These are phyloP conservation scores for Orthonyx spaldingii DNA, from an alignment of 2,113 vertebrate genomes.

Conservation along the genomic window DNA sequence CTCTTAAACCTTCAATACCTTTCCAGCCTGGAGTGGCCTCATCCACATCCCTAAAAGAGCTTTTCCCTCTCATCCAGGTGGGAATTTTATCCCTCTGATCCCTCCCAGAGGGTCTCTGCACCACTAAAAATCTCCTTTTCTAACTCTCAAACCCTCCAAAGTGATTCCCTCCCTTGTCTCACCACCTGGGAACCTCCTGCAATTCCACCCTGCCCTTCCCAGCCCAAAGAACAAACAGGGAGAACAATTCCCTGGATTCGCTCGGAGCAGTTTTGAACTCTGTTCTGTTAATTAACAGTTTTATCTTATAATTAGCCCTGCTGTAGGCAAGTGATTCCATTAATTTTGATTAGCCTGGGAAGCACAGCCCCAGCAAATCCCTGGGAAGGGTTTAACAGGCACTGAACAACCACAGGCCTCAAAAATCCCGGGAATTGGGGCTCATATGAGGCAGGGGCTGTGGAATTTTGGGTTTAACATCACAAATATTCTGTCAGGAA, in stretches of 20 bases:
- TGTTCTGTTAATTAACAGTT: not conserved
- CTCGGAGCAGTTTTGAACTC: not conserved
- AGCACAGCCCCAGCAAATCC: not conserved
- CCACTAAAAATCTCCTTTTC: not conserved
- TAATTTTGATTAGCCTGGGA: not conserved
- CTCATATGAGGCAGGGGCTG: rapidly evolving
- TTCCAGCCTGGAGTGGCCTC: not conserved
- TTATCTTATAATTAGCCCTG: not conserved
- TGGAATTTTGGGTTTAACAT: rapidly evolving
- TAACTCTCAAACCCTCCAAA: not conserved
- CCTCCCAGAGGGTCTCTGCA: not conserved
- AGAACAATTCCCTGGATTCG: not conserved
- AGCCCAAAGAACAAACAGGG: not conserved
- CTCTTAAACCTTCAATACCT: rapidly evolving
- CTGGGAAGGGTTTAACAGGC: not conserved
- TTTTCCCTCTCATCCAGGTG: not conserved
- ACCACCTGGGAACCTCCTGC: not conserved
- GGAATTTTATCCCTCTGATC: not conserved
- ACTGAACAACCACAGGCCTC: not conserved
- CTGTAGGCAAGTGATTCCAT: not conserved
- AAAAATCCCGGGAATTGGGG: not conserved
- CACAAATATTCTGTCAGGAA: not conserved
- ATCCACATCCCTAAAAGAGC: too few relatives aligned
- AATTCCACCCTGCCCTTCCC: not conserved
- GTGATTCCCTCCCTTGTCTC: not conserved